Percentiles rank a stretch among this genome's conserved stretches.
These are phyloP conservation scores for Dicentrarchus labrax DNA, from an alignment of 2,113 vertebrate genomes.

Conservation along the genomic window DNA sequence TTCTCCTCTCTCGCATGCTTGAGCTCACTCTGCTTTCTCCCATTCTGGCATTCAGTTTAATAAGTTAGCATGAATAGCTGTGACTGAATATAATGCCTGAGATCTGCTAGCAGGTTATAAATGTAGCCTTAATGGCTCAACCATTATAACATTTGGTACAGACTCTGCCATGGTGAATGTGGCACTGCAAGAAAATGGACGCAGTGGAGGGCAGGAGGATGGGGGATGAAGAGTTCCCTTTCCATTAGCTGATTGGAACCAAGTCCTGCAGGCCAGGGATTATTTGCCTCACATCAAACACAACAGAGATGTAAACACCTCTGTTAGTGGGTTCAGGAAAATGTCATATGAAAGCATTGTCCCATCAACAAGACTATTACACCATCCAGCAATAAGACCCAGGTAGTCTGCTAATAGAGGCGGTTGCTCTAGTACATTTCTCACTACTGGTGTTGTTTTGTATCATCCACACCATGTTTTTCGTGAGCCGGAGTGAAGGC, in stretches of 20 bases:
- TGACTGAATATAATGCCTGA: conserved; percentile 72
- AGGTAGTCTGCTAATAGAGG: conserved; percentile 53
- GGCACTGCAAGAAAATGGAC: conserved; percentile 70
- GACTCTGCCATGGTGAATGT: conserved; percentile 68
- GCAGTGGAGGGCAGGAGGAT: conserved; percentile 46
- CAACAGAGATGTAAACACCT: conserved; percentile 67
- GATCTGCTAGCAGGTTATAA: conserved; percentile 77
- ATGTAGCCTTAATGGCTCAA: conserved; percentile 80
- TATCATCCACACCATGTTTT: conserved; percentile 70
- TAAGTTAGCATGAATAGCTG: conserved; percentile 74
- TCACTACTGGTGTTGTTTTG: conserved; percentile 54
- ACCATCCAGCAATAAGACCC: conserved; percentile 24
- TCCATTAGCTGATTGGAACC: conserved; percentile 85
- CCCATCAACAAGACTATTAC: conserved; percentile 17
- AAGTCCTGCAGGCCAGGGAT: conserved; percentile 58
- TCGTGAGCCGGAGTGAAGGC: conserved; percentile 76
- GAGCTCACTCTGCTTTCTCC: conserved; percentile 26
- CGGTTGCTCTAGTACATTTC: conserved; percentile 43
- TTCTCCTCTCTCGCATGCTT: conserved; percentile 15
- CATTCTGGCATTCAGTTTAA: conserved; percentile 62
- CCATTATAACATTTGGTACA: conserved; percentile 76
- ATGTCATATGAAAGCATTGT: conserved; percentile 46
- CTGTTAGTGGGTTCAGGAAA: conserved; percentile 40
- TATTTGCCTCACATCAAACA: conserved; percentile 64
- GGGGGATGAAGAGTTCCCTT: conserved; percentile 55